Evolutionary conservation across 2,113 vertebrate genomes (phyloP).

Genomic region (Pionites leucogaster): DNA sequence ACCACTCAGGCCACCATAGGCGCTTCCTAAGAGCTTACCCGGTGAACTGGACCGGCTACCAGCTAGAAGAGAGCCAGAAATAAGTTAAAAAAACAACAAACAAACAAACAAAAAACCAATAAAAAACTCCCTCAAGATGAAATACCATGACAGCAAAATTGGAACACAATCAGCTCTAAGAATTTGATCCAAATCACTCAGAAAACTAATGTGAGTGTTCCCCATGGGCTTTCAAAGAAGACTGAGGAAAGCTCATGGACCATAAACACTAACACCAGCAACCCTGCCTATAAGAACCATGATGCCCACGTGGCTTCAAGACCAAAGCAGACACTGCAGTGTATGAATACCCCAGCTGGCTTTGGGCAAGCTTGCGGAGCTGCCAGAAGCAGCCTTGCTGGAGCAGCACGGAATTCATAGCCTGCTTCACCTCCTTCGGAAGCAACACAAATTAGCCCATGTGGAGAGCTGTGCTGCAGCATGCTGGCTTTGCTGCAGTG

Average conservation of each 20-base stretch:
- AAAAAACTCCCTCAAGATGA: background rate
- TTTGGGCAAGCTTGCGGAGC: background rate
- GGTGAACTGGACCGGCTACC: slow-evolving; percentile 96
- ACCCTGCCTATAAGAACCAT: background rate
- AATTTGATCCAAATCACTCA: background rate
- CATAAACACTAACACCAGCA: background rate
- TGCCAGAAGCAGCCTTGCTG: background rate
- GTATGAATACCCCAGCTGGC: background rate
- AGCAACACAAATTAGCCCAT: background rate
- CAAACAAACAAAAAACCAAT: background rate
- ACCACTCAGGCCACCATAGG: slow-evolving; percentile 81
- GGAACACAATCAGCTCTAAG: background rate
- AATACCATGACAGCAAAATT: background rate
- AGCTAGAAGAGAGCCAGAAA: slow-evolving; percentile 74
- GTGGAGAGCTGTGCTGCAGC: background rate
- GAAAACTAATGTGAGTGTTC: background rate
- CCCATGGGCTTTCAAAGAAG: background rate
- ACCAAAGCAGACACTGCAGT: background rate
- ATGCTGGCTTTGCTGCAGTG: background rate
- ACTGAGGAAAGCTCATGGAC: background rate
- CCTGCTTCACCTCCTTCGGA: background rate
- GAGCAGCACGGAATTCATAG: background rate
- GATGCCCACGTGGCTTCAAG: background rate
- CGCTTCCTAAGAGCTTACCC: slow-evolving; percentile 89
- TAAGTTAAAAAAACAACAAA: background rate